Percentiles rank a stretch among this genome's conserved stretches.
phyloP scores from a whole-genome alignment of 2,888 invertebrate species.

The Brachycybe producta region DNA sequence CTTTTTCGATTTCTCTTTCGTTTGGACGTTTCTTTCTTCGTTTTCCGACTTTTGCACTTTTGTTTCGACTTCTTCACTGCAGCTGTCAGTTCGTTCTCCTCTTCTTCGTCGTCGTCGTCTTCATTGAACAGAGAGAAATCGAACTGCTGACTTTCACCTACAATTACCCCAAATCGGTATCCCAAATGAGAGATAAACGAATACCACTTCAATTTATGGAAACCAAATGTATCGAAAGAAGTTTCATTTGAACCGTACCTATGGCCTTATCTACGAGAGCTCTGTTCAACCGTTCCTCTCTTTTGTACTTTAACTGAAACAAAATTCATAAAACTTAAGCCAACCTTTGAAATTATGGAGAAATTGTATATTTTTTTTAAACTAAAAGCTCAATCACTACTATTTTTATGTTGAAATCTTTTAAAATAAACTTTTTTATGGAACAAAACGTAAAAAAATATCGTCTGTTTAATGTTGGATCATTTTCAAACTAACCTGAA shows the following conservation, averaged over 20 bases:
- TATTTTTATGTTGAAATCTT: too few relatives aligned
- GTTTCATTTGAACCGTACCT: conserved; percentile 27
- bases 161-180: too few relatives aligned
- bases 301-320: conserved; percentile 64
- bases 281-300: conserved; percentile 52
- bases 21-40: not conserved
- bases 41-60: not conserved
- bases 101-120: conserved; percentile 7
- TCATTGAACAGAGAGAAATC: conserved; percentile 14
- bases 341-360: too few relatives aligned
- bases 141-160: conserved; percentile 11
- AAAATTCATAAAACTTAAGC: too few relatives aligned
- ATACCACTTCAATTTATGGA: not conserved
- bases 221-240: not conserved
- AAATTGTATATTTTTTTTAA: too few relatives aligned
- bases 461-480: not conserved
- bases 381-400: too few relatives aligned
- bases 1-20: not conserved
- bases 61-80: not conserved
- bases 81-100: not conserved
- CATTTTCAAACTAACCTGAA: not conserved
- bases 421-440: too few relatives aligned
- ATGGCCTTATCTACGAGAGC: conserved; percentile 38
- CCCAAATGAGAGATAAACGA: not conserved
- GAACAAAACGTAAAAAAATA: too few relatives aligned